A percentile compares a stretch with the other conserved stretches of the same genome.
Conservation (phyloP, 2,797 vertebrate genomes). For the Lepus oiostolus region DNA sequence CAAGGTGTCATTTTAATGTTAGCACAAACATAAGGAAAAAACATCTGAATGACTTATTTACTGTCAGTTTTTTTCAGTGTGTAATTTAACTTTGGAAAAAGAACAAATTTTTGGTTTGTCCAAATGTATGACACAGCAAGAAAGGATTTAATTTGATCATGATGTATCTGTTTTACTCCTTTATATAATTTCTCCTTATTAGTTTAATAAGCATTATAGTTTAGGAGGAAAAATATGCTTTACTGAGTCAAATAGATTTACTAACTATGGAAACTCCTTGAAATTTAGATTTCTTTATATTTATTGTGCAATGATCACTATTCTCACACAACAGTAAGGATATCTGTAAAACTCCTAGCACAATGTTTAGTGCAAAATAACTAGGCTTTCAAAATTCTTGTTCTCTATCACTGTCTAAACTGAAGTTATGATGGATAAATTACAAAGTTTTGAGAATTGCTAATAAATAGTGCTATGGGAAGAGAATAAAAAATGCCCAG, state of each 20-base stretch:
- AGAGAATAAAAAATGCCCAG: background rate
- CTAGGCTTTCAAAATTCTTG: background rate
- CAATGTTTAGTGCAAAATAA: background rate
- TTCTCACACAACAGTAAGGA: background rate
- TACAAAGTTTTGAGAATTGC: background rate
- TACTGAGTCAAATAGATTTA: constrained; percentile 6
- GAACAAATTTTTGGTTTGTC: background rate
- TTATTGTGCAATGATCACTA: background rate
- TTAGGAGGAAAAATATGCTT: background rate
- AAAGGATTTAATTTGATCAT: background rate
- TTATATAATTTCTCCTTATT: background rate
- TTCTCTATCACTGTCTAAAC: background rate
- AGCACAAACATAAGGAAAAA: background rate
- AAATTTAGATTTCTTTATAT: background rate
- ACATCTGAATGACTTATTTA: background rate
- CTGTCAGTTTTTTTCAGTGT: background rate
- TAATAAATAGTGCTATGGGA: background rate
- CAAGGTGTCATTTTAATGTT: background rate
- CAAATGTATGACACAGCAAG: background rate
- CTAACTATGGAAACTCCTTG: background rate
- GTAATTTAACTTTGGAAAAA: background rate
- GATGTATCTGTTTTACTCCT: background rate
- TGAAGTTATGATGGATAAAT: background rate
- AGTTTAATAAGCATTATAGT: constrained; percentile 17
- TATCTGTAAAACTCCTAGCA: background rate